Base-by-base conservation (phyloP, 2,888 invertebrate genomes). In the Priocnemis perturbator region DNA sequence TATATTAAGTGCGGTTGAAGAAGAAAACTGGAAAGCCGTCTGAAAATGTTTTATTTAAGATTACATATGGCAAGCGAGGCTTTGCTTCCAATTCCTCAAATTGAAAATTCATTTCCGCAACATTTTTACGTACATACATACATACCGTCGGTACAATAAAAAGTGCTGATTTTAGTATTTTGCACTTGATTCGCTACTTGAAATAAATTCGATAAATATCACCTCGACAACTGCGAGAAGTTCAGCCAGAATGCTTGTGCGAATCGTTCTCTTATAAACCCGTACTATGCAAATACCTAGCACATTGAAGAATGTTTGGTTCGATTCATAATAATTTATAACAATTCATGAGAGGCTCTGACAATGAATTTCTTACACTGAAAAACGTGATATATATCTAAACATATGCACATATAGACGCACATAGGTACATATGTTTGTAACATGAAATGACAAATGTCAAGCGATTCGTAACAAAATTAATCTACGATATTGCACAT, bases 51-150 rank as follows among this genome's bases (percentile, higher is more conserved):
- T 79, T 79, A 79, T 82, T 82, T 83, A 83, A 71, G 79, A 81
- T 82, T 84, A 82, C 78, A 78, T 83, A 80, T 85, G 84, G 83
- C 83, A 83, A 85, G 84, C 82, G 83, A 83, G 83, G 82, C 78
- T 78, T 77, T 74, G 75, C 77, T 81, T 81, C 75, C 77, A 79
- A 83, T 83, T 81, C 77, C 78, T 83, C 81, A 79, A 76, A 79
- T 78, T 74, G 75, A 79, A 77, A 81, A 77, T 76, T 74, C 70
- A 69, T 77, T 73, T 75, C 63, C 65, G 60, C 73, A 75, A 76
- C 77, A 73, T 64, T 81, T 80, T 77, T 77, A 76, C 76, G 78
- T 76, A 78, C 78, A 78, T 78, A 80, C 75, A 79, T 77, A 76
- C 76, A 79, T 76, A 77, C 73, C 71, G 76, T 71, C 74, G 66